Evolutionary conservation across 2,888 invertebrate genomes (phyloP).

Genomic region (Steinernema carpocapsae): DNA sequence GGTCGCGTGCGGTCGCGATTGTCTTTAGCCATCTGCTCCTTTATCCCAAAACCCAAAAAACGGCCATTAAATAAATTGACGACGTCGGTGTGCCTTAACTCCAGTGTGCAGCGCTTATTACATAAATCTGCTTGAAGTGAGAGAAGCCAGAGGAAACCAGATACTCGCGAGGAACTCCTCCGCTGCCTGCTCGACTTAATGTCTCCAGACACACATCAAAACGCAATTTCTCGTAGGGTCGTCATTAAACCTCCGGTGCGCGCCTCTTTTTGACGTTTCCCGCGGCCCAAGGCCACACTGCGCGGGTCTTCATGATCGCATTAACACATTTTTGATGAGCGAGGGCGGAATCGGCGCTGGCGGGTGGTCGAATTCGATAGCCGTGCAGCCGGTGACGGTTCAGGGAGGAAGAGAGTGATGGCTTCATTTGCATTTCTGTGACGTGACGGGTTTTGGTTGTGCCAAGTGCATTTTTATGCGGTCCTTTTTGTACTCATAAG

Average conservation of each 20-base stretch:
- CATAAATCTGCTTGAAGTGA: neutral
- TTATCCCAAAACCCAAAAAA: neutral
- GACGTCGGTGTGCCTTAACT: neutral
- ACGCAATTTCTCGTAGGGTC: neutral
- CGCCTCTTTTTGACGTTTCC: neutral
- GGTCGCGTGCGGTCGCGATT: no score
- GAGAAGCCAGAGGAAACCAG: slow-evolving; percentile 10
- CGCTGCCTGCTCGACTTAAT: neutral
- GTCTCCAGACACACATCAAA: slow-evolving; percentile 11
- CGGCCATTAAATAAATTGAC: neutral
- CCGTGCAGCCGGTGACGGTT: no score
- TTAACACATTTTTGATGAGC: slow-evolving; percentile 18
- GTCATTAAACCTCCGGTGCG: slow-evolving; percentile 19
- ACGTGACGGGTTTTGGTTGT: no score
- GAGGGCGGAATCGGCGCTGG: no score
- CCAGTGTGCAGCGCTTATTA: neutral
- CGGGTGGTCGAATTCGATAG: no score
- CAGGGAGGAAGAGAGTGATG: no score
- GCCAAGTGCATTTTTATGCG: no score
- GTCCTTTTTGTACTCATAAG: no score
- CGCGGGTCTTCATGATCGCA: slow-evolving; percentile 5
- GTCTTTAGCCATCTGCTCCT: slow-evolving; percentile 9
- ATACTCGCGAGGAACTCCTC: neutral
- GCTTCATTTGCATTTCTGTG: no score
- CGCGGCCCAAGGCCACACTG: slow-evolving; percentile 16